Base-by-base conservation (phyloP, 2,797 vertebrate species). In the Percopsis omiscomaycus region DNA sequence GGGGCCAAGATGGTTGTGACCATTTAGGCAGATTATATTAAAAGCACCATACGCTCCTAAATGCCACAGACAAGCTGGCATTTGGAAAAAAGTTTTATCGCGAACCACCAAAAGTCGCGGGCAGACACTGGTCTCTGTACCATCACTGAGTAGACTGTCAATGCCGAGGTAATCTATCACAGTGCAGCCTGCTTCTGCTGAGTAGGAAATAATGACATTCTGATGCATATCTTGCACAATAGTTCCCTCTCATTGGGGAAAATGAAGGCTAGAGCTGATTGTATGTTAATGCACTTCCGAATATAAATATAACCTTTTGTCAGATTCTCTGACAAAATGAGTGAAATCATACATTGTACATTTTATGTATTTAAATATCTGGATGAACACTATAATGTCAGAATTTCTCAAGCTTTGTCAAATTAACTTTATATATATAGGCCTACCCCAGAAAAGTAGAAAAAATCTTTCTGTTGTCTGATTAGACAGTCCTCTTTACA, bases 51-150 rank as follows among this genome's bases (percentile, higher is more conserved):
- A 74, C 59, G 5, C 66, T 71, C 66, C 80, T 81, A 93, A 92
- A 92, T 93, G 91, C 85, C 92, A 91, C 90, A 89, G 89, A 86
- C 85, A 76, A 79, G 82, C 55, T 93, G 91, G 88, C 90, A 93
- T 93, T 93, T 92, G 74, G 13, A 47, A 83, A 75, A 75, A 88
- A 88, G 61, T 90, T 90, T 92, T 91, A 92, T 93, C 91, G 90
- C 78, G 46, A 46, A 67, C 55, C 73, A 76, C 80, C 78, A 88
- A 87, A 91, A 91, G 89, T 83, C 84, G 72, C 72, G 56, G 74
- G 74, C 78, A 80, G 79, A 75, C 64, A 66, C 64, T 81, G 86
- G 80, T 73, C 77, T 74, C 71, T 6, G 58, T 71, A 75, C 51
- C 71, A 75, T 81, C 54, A 65, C 62, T 65, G 75, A 65, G 70